Base-by-base conservation (phyloP, 2,888 invertebrate genomes). In the Lepidochrysops patricia region DNA sequence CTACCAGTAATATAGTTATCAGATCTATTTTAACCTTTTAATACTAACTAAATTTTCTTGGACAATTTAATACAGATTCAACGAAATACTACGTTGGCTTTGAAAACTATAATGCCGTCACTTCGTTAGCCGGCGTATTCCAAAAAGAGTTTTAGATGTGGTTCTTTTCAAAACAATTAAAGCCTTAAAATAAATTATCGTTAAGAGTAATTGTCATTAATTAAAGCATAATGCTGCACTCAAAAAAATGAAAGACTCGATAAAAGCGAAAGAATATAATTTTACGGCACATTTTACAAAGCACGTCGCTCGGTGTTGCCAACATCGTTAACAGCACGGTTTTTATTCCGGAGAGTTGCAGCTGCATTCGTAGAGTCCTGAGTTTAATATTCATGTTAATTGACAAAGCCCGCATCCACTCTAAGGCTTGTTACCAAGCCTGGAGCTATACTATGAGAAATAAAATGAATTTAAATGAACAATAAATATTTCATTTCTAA, bases 401-500 rank as follows among this genome's bases (percentile, higher is more conserved):
- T 86, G 83, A 84, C 80, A 79, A 75, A 76, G 71, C 77, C 80
- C 77, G 77, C 83, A 82, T 84, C 79, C 83, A 76, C 68, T 64
- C 60, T 49, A 61, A 70, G 67, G 73, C 80, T 80, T 80, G 78
- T 80, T 78, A 13, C n/a, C 52, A 52, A 26, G 5, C 13, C 7
- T 27, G 34, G 34, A 2, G 52, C 27, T 52, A 52, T 26, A 15
- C 26, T 52, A 52, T 50, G n/a, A n/a, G n/a, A n/a, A n/a, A n/a
- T n/a, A n/a, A n/a, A n/a, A n/a, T n/a, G n/a, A n/a, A n/a, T n/a
- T n/a, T n/a, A n/a, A n/a, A n/a, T n/a, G n/a, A n/a, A n/a, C n/a
- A n/a, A n/a, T n/a, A n/a, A n/a, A n/a, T n/a, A n/a, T n/a, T n/a
- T n/a, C n/a, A n/a, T n/a, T n/a, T n/a, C n/a, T n/a, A n/a, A n/a